phyloP scores from a whole-genome alignment of 1,140 invertebrate genomes.

The Dinoponera quadriceps region DNA sequence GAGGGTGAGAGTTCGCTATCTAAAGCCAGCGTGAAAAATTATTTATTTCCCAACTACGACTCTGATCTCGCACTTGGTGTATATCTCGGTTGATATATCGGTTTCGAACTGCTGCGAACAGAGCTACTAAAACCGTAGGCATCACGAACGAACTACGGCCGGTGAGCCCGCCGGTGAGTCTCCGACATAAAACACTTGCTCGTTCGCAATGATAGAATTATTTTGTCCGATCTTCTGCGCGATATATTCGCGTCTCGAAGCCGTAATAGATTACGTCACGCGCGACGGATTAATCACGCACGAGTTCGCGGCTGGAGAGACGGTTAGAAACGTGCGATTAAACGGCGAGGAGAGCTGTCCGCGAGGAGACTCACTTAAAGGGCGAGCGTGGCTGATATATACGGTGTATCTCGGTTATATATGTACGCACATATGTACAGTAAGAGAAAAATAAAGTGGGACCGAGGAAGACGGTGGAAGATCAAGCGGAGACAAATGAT shows the following conservation, averaged over 20 bases:
- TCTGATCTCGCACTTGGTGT: too few species aligned
- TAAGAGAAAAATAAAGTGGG: conserved; percentile 5
- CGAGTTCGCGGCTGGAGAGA: conserved; percentile 13
- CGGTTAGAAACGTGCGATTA: conserved; percentile 27
- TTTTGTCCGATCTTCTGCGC: too few species aligned
- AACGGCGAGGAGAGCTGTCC: conserved; percentile 11
- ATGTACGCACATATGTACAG: not conserved
- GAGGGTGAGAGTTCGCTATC: not conserved
- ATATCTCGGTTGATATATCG: too few species aligned
- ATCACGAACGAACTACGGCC: too few species aligned
- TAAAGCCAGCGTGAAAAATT: too few species aligned
- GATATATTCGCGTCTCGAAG: not conserved
- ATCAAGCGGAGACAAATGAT: conserved; percentile 44
- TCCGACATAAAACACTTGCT: too few species aligned
- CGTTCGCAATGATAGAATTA: not conserved
- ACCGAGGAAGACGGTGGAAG: conserved; percentile 10
- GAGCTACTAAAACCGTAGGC: too few species aligned
- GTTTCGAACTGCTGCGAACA: too few species aligned
- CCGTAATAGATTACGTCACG: not conserved
- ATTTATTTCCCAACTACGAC: too few species aligned
- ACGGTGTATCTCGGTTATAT: too few species aligned
- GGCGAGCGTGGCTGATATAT: not conserved
- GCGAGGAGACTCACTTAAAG: not conserved
- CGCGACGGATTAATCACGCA: not conserved
- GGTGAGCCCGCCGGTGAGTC: too few species aligned